phyloP scores from a whole-genome alignment of 2,797 vertebrate genomes.

The Eremophila alpestris region DNA sequence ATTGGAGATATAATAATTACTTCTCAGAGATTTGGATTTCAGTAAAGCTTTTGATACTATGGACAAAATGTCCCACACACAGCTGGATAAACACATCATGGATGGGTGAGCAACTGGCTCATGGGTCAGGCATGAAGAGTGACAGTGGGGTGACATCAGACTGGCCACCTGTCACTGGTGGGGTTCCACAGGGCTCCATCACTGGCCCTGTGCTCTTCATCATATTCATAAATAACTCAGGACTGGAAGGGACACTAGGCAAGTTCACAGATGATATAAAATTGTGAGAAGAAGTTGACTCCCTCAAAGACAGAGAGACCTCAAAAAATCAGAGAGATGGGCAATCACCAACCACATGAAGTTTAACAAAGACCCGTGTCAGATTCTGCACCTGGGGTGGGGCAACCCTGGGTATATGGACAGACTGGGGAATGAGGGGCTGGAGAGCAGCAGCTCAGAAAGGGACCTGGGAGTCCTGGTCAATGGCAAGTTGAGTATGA shows the following conservation, averaged over 20 bases:
- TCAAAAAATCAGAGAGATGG: background rate
- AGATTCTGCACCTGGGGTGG: background rate
- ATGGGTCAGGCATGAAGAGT: background rate
- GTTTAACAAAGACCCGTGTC: background rate
- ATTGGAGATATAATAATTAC: background rate
- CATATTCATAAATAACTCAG: background rate
- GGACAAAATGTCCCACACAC: background rate
- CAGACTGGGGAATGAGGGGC: background rate
- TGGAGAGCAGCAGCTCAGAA: background rate
- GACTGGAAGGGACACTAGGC: background rate
- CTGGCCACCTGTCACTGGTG: no score
- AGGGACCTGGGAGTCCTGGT: background rate
- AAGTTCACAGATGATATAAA: background rate
- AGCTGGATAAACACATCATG: background rate
- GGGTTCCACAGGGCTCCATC: background rate
- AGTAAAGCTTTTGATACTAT: background rate
- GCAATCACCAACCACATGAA: background rate
- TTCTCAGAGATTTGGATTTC: background rate
- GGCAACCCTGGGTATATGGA: background rate
- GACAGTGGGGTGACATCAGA: no score
- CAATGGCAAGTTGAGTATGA: background rate
- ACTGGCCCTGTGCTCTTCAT: background rate
- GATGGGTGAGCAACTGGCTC: background rate
- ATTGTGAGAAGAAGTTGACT: background rate
- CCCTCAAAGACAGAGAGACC: background rate